phyloP scores from a whole-genome alignment of 2,888 invertebrate genomes.

The Mythimna pallens region DNA sequence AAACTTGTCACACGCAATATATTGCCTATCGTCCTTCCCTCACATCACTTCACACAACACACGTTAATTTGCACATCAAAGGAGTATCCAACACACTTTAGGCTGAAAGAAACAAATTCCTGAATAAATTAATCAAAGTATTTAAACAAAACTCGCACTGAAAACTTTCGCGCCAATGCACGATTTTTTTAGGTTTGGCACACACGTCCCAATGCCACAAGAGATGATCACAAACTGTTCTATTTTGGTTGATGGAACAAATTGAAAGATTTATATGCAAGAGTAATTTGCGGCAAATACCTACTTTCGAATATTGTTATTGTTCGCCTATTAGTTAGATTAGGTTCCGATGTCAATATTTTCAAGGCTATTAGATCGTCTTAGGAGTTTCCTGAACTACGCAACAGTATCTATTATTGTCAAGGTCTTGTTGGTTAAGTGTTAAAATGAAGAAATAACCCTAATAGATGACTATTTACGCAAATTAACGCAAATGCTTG shows the following conservation, averaged over 20 bases:
- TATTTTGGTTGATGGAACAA: conserved; percentile 81
- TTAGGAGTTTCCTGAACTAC: background rate
- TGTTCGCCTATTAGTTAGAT: background rate
- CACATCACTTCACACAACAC: conserved; percentile 69
- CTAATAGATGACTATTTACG: too few species aligned
- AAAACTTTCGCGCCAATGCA: conserved; percentile 73
- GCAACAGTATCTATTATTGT: background rate
- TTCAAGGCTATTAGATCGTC: background rate
- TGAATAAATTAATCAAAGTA: conserved; percentile 32
- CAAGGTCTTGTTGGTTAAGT: background rate
- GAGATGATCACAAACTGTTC: conserved; percentile 83
- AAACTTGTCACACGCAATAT: conserved; percentile 64
- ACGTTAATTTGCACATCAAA: conserved; percentile 41
- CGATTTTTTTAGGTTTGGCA: conserved; percentile 69
- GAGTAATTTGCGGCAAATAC: conserved; percentile 49
- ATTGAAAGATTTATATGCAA: conserved; percentile 71
- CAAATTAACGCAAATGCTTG: too few species aligned
- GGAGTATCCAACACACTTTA: conserved; percentile 26
- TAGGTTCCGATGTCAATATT: conserved; percentile 1
- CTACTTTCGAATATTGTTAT: conserved; percentile 27
- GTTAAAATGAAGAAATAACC: background rate
- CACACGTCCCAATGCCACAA: conserved; percentile 76
- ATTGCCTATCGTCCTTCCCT: conserved; percentile 72
- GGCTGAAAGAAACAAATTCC: conserved; percentile 28
- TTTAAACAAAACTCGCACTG: conserved; percentile 53